Base-by-base conservation (phyloP, 2,113 vertebrate genomes). In the Zosterops lateralis region DNA sequence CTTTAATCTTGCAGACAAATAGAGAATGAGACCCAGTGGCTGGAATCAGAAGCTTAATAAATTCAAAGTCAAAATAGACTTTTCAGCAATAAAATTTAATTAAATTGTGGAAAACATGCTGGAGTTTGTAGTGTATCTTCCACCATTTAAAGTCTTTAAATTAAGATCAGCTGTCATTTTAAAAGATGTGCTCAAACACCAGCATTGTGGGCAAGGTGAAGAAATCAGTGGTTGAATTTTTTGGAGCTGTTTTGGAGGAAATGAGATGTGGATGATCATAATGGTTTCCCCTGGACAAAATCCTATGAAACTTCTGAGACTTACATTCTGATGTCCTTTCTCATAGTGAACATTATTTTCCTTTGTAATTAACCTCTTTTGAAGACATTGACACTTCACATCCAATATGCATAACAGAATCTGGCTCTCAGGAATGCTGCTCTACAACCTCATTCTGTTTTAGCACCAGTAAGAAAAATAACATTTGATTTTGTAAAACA, bases 1-100 rank as follows among this genome's bases (percentile, higher is more conserved):
- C 34, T 96, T 95, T 83, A 79, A 83, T 93, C 38, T 87, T 76
- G n/a, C 10, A 70, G 72, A 88, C 86, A 53, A 89, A 88, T 51
- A 64, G 42, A 92, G 38, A 70, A 92, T 73, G 71, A 86, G 60
- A 70, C 24, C 47, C 60, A 67, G 51, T 74, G 79, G 47, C 60
- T 93, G 34, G 56, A 95, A 74, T 62, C 71, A 88, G 38, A 88
- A 83, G 26, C 28, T 72, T 75, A 87, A 89, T 84, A 87, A 95
- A 89, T 94, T 79, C 74, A 68, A 77, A 87, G 50, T 90, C 2
- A 3, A 77, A 96, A 95, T 54, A 80, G 47, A 90, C 25, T 82
- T 78, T 80, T 74, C 56, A 88, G 29, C 42, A 80, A 64, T 87
- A 73, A 83, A 85, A 92, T 50, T 22, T 88, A 90, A 85, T 88